Percentiles rank a stretch among this genome's conserved stretches.
Evolutionary conservation across 2,888 invertebrate species (phyloP).

Genomic region (Antheraea assamensis): DNA sequence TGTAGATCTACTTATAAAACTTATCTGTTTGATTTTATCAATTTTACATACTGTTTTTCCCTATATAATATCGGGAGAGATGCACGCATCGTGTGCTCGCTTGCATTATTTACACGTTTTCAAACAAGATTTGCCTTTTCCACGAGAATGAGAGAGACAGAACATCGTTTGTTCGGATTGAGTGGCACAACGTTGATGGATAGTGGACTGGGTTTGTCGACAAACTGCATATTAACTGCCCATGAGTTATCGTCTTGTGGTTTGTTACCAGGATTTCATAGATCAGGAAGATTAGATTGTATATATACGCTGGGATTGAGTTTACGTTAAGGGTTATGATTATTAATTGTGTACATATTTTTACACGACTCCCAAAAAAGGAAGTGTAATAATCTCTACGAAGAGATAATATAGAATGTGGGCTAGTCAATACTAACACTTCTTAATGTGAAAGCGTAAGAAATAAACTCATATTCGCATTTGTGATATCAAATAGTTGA

Average conservation of each 20-base stretch:
- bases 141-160: background rate
- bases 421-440: too few species aligned
- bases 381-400: too few species aligned
- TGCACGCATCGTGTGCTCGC: slow-evolving; percentile 1
- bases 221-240: slow-evolving; percentile 10
- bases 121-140: background rate
- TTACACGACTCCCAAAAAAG: too few species aligned
- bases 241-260: background rate
- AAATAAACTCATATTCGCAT: too few species aligned
- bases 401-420: too few species aligned
- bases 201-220: slow-evolving; percentile 9
- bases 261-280: background rate
- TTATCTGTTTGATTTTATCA: background rate
- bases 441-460: too few species aligned
- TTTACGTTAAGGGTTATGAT: too few species aligned
- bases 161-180: slow-evolving; percentile 10
- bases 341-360: too few species aligned
- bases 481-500: too few species aligned
- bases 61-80: background rate
- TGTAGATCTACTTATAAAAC: background rate
- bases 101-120: slow-evolving; percentile 8
- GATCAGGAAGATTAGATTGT: background rate
- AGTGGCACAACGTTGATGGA: slow-evolving; percentile 15
- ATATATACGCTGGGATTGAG: background rate
- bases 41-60: background rate